These are phyloP conservation scores for Erpobdella octoculata DNA, from an alignment of 2,888 invertebrate species.

Conservation along the genomic window DNA sequence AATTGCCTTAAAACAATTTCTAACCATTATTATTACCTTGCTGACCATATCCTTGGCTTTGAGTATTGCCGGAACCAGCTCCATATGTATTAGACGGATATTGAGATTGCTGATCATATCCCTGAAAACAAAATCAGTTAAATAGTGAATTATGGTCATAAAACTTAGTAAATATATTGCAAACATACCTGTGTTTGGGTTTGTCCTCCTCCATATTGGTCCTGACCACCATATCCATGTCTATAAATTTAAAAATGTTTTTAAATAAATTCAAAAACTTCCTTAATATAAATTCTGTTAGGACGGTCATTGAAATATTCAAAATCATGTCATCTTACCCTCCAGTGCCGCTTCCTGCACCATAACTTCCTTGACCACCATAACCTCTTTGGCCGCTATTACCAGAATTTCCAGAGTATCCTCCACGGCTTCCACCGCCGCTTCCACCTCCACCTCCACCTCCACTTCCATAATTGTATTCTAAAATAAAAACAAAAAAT, in stretches of 20 bases:
- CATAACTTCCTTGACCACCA: slow-evolving; percentile 3
- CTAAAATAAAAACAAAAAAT: not conserved
- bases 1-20: not conserved
- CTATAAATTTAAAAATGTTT: not conserved
- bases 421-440: slow-evolving; percentile 2
- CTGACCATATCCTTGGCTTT: not conserved
- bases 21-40: not conserved
- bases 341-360: not conserved
- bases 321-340: not conserved
- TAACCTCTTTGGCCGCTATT: not conserved
- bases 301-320: not conserved
- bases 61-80: not conserved
- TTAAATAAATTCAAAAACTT: too few species aligned
- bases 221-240: slow-evolving; percentile 5
- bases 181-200: not conserved
- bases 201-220: slow-evolving; percentile 20
- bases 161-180: not conserved
- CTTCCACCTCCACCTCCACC: slow-evolving; percentile 31
- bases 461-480: slow-evolving; percentile 31
- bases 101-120: slow-evolving; percentile 15
- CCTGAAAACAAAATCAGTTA: not conserved
- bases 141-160: not conserved
- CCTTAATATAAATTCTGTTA: not conserved
- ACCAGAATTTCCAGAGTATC: too few species aligned
- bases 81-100: slow-evolving; percentile 11